Base-by-base conservation (phyloP, 2,888 invertebrate species). In the Litoditis marina region DNA sequence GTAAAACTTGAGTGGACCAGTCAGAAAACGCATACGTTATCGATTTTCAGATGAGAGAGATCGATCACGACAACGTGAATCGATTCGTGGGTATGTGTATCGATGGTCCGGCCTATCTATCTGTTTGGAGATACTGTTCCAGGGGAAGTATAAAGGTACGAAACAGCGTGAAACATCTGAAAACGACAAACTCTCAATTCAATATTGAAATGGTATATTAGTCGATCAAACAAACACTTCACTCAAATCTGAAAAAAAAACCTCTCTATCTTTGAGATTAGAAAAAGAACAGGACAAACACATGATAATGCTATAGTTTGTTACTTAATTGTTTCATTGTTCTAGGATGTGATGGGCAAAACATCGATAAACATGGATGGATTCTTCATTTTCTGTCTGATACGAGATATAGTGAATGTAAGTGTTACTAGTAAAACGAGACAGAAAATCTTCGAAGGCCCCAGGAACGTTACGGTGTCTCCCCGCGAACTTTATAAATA, bases 41-140 rank as follows among this genome's bases (percentile, higher is more conserved):
- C n/a, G n/a, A 2, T 39, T 27, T 66, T 42, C 55, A 78, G 72
- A 46, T 80, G 22, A 67, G 79, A 7, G 66, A 71, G n/a, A 58
- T 82, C 22, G 77, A 81, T 30, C 73, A 82, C 60, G 80, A 80
- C 46, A 80, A 80, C 59, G 65, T 77, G 28, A 79, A 81, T 64
- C 62, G 76, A 27, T 80, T 80, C 63, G 61, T 78, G 19, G 80
- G 80, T 1, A 32, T 80, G 34, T 78, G 72, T 16, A 57, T 76
- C 0, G 80, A 80, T 52, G 76, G 71, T 7, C 77, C 77, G 2
- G 52, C 70, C 6, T 66, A 76, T 22, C 69, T 74, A 62, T 73
- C 79, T 11, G 52, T 79, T 32, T 80, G 80, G 80, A 73, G 71
- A 42, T 79, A 73, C 61, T 80, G 80, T 53, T 66, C 66, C 31